phyloP scores from a whole-genome alignment of 2,888 invertebrate species.

The Podabrus alpinus region DNA sequence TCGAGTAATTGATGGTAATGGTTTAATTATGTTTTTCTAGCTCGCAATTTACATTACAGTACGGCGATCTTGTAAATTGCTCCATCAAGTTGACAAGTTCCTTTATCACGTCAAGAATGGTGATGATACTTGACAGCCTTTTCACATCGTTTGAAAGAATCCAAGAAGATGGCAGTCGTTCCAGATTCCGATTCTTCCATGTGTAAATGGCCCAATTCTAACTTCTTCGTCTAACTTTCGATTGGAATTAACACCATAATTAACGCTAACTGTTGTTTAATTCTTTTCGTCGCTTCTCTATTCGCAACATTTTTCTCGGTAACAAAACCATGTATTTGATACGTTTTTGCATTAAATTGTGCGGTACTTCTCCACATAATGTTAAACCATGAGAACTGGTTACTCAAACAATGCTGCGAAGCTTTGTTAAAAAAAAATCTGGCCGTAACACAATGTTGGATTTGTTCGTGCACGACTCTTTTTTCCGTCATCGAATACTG shows the following conservation, averaged over 20 bases:
- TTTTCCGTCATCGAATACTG: constrained; percentile 9
- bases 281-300: background rate
- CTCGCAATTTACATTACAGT: background rate
- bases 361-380: background rate
- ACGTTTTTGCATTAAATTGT: background rate
- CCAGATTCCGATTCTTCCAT: background rate
- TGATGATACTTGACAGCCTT: background rate
- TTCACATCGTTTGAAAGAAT: background rate
- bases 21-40: background rate
- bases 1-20: background rate
- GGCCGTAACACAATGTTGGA: constrained; percentile 5
- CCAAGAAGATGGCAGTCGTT: background rate
- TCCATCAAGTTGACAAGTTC: background rate
- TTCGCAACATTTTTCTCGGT: background rate
- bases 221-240: background rate
- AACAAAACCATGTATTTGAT: background rate
- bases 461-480: constrained; percentile 22
- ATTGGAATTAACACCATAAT: background rate
- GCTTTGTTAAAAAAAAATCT: constrained; percentile 13
- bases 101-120: background rate
- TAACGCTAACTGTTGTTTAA: background rate
- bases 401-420: constrained; percentile 24
- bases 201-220: background rate
- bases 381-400: constrained; percentile 17
- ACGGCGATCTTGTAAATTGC: background rate